These are phyloP conservation scores for Paratilapia polleni DNA, from an alignment of 2,113 vertebrate genomes.

Conservation along the genomic window DNA sequence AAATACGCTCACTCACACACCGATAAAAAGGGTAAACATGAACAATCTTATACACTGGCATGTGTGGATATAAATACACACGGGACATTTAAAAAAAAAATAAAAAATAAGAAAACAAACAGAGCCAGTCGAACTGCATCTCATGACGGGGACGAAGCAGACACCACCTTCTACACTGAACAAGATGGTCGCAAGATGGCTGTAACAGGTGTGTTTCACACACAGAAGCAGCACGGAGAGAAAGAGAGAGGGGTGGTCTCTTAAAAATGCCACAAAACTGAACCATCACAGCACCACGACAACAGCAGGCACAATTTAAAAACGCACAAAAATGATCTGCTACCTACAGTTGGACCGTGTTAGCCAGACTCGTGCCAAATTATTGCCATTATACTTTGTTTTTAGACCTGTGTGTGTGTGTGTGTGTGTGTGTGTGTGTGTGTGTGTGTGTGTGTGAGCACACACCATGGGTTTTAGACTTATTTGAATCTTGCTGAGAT, in stretches of 20 bases:
- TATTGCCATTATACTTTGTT: constrained; percentile 76
- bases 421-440: constrained; percentile 11
- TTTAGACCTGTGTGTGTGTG: constrained; percentile 24
- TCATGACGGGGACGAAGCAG: constrained; percentile 35
- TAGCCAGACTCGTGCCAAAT: constrained; percentile 46
- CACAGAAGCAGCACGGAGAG: constrained; percentile 45
- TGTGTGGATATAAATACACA: constrained; percentile 28
- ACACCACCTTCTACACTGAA: constrained; percentile 9
- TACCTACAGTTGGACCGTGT: constrained; percentile 46
- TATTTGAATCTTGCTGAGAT: constrained; percentile 23
- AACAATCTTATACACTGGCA: constrained; percentile 16
- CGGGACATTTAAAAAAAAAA: background rate
- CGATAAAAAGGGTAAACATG: constrained; percentile 21
- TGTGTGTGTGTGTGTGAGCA: constrained; percentile 10
- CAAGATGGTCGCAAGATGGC: background rate
- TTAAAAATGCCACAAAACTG: constrained; percentile 34
- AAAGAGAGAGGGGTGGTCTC: background rate
- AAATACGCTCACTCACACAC: background rate
- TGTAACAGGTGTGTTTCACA: constrained; percentile 22
- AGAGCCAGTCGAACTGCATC: background rate
- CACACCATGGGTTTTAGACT: constrained; percentile 56
- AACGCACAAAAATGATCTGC: constrained; percentile 29
- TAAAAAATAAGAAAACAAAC: background rate
- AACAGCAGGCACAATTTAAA: constrained; percentile 22
- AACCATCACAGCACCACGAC: constrained; percentile 49